Percentiles rank a stretch among this genome's conserved stretches.
Conservation (phyloP, 1,140 invertebrate species). For the Pachypsylla venusta region DNA sequence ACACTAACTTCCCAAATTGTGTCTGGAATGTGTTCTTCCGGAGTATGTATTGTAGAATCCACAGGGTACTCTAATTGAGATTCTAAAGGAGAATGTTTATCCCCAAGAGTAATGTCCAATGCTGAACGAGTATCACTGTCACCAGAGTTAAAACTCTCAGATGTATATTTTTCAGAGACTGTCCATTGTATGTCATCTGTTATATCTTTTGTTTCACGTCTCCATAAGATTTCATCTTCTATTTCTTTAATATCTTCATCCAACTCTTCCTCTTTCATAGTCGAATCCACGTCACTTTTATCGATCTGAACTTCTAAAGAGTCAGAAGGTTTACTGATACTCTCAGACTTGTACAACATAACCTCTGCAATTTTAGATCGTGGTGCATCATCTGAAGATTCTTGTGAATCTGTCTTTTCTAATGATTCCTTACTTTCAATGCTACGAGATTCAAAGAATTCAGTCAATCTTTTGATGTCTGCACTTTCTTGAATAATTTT, state of each 20-base stretch:
- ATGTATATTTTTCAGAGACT: conserved; percentile 20
- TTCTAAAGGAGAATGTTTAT: conserved; percentile 10
- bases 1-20: conserved; percentile 47
- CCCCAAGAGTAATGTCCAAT: conserved; percentile 35
- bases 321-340: conserved; percentile 30
- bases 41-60: conserved; percentile 33
- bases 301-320: conserved; percentile 36
- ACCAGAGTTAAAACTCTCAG: conserved; percentile 32
- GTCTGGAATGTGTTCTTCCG: conserved; percentile 40
- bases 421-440: conserved; percentile 14
- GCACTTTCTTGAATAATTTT: conserved; percentile 19
- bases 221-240: conserved; percentile 25
- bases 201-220: conserved; percentile 18
- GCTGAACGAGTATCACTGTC: conserved; percentile 40
- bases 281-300: conserved; percentile 36
- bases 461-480: conserved; percentile 10
- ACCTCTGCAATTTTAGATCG: conserved; percentile 21
- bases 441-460: background rate
- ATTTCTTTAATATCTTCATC: conserved; percentile 29
- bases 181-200: conserved; percentile 18
- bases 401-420: conserved; percentile 16
- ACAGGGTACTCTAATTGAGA: conserved; percentile 29
- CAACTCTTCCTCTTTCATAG: conserved; percentile 32
- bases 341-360: conserved; percentile 27
- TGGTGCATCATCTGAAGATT: conserved; percentile 18